Evolutionary conservation across 2,797 vertebrate species (phyloP).

Genomic region (Mareca strepera): DNA sequence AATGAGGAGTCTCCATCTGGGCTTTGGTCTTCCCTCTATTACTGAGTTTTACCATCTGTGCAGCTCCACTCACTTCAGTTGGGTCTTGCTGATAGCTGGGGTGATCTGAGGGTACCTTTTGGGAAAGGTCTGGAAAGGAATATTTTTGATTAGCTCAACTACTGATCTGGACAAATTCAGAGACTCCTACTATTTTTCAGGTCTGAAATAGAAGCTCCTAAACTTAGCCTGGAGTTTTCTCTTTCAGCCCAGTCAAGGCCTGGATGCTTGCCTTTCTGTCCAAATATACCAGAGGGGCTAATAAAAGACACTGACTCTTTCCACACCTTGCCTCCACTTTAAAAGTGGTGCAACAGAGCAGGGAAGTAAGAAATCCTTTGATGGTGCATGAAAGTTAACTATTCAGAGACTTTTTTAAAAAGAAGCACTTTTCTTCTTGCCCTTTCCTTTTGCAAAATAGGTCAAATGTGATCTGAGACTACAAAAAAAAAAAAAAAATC

Average conservation of each 20-base stretch:
- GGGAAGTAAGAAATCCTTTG: not conserved
- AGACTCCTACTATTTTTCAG: not conserved
- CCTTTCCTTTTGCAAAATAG: not conserved
- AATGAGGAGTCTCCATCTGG: not conserved
- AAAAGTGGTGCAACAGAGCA: not conserved
- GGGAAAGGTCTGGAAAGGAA: not conserved
- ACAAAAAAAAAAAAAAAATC: not conserved
- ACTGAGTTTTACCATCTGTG: not conserved
- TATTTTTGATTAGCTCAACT: not conserved
- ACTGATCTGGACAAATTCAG: not conserved
- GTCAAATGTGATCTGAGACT: not conserved
- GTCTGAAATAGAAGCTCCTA: slow-evolving; percentile 1
- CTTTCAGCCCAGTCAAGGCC: not conserved
- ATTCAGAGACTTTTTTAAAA: not conserved
- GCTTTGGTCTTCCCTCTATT: not conserved
- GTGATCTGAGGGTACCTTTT: slow-evolving; percentile 11
- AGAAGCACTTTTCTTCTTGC: not conserved
- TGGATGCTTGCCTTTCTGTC: not conserved
- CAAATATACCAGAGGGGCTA: not conserved
- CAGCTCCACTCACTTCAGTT: not conserved
- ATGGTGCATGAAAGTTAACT: not conserved
- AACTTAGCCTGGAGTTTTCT: not conserved
- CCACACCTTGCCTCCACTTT: not conserved
- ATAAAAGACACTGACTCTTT: not conserved
- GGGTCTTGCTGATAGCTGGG: not conserved